Conservation (phyloP, 2,113 vertebrate genomes). For the Lycaon pictus region DNA sequence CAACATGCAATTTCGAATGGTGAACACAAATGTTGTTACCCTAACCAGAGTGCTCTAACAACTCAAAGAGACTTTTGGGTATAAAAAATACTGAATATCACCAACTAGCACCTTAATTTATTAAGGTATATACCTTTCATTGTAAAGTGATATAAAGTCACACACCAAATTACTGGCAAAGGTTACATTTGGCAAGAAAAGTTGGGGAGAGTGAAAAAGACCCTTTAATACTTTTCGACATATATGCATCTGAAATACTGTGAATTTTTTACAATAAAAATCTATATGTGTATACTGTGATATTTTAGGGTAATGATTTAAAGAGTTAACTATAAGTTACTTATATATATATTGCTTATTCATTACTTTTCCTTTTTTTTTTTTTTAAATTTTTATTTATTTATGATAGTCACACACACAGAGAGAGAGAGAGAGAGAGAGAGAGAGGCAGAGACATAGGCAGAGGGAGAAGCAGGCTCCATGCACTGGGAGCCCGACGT, state of each 20-base stretch:
- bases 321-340: background rate
- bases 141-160: background rate
- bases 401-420: too few species aligned
- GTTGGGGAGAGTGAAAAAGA: background rate
- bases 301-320: conserved; percentile 33
- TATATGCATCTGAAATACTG: background rate
- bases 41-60: background rate
- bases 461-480: too few species aligned
- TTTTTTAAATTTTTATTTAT: too few species aligned
- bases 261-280: background rate
- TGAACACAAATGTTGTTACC: background rate
- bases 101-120: conserved; percentile 1
- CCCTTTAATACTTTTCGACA: background rate
- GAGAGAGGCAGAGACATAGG: too few species aligned
- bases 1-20: background rate
- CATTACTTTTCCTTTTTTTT: conserved; percentile 33
- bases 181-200: background rate
- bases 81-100: background rate
- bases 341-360: background rate
- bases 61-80: background rate
- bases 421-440: too few species aligned
- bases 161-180: background rate
- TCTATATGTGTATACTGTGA: background rate
- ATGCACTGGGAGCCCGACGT: too few species aligned
- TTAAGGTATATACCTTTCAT: background rate